phyloP scores from a whole-genome alignment of 2,888 invertebrate species.

The Liodrosophila aerea region DNA sequence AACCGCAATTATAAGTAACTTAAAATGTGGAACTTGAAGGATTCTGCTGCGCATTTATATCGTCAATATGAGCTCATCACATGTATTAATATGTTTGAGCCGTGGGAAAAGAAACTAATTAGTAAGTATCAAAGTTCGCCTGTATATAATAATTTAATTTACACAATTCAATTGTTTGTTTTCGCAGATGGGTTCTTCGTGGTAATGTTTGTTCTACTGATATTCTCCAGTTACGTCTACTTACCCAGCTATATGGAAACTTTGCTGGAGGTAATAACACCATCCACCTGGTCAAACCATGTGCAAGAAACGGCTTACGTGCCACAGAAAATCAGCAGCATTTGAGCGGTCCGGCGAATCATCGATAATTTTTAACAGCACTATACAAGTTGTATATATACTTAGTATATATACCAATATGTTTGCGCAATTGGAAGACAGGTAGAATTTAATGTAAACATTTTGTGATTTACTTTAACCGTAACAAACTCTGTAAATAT shows the following conservation, averaged over 20 bases:
- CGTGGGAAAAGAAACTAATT: conserved; percentile 83
- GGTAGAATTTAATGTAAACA: conserved; percentile 40
- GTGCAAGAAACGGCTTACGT: conserved; percentile 44
- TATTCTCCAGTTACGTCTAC: conserved; percentile 85
- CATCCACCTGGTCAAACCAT: conserved; percentile 48
- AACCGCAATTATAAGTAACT: background rate
- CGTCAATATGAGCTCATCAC: conserved; percentile 83
- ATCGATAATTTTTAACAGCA: background rate
- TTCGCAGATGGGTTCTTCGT: conserved; percentile 83
- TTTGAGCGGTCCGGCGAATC: conserved; percentile 36
- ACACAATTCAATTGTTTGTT: background rate
- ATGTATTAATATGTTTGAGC: conserved; percentile 83
- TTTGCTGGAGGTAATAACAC: conserved; percentile 76
- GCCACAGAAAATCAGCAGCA: conserved; percentile 71
- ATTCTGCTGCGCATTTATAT: conserved; percentile 73
- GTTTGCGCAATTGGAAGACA: conserved; percentile 38
- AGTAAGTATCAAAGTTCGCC: conserved; percentile 70
- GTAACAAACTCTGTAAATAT: conserved; percentile 57
- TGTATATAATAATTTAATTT: background rate
- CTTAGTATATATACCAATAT: conserved; percentile 8
- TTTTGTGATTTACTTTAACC: conserved; percentile 66
- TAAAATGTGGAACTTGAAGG: conserved; percentile 57
- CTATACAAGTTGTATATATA: conserved; percentile 3
- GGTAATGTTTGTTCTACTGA: conserved; percentile 83
- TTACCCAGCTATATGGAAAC: conserved; percentile 84